Evolutionary conservation across 2,797 vertebrate species (phyloP), one percentile per base, ranked within the genome.

Genomic region (Esox masquinongy): DNA sequence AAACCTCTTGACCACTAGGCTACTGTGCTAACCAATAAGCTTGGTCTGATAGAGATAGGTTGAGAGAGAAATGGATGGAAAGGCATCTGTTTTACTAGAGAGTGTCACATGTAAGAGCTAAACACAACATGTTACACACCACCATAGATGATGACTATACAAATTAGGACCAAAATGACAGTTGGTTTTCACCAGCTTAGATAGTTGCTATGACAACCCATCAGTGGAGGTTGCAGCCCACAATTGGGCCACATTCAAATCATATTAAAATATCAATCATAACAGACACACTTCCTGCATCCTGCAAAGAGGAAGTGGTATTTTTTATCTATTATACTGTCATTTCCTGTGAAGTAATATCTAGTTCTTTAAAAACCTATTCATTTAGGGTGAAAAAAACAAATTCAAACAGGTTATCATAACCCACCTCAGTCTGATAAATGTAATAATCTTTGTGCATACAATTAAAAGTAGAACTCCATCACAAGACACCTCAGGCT

Each of bases 291-390:
- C 66, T 39, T 68, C 31, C 34, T 68, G 66, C 15, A 39, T 31
- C 34, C 66, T 34, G 66, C 66, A 68, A 31, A 39, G 66, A 39
- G 66, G 34, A 19, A 39, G 66, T 39, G 36, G 29, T 34, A 16
- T 29, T 17, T 26, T 68, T 68, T n/a, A 34, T 68, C 34, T 19
- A 34, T 34, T 9, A 68, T 19, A 12, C 2, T 11, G 16, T 19
- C 34, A 34, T 34, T 34, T 39, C 66, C 66, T 68, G 34, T 68
- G 66, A 34, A 34, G 34, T 68, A 68, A 68, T 68, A 68, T 34
- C 24, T 36, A 68, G 2, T 31, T 56, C 53, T 56, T 59, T 59
- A 59, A 22, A 56, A 24, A 59, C 43, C 43, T 14, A 14, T 4
- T 47, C 12, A 24, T 59, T 5, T 9, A 11, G 22, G 22, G 9